Conservation (phyloP, 2,888 invertebrate species). For the Sinotaia quadrata region DNA sequence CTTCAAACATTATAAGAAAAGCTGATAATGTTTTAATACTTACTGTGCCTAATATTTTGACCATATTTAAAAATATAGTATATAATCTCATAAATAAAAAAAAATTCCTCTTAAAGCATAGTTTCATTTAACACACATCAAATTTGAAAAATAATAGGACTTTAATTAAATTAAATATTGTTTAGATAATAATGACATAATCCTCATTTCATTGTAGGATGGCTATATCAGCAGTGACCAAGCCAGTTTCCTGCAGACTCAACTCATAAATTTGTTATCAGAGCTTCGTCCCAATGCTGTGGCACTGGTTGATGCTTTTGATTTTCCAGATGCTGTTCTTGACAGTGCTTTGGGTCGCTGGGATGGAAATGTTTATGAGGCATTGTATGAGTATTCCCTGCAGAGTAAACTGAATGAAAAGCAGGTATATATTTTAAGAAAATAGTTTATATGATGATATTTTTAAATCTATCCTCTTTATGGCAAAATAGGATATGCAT, state of each 20-base stretch:
- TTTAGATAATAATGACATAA: too few relatives aligned
- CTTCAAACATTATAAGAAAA: too few relatives aligned
- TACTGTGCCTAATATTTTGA: too few relatives aligned
- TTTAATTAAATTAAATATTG: too few relatives aligned
- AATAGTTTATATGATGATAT: neutral
- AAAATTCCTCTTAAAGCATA: too few relatives aligned
- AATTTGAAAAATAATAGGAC: too few relatives aligned
- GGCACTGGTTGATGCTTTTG: constrained; percentile 92
- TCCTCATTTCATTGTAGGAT: constrained; percentile 79
- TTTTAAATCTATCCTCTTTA: neutral
- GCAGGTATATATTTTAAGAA: constrained; percentile 57
- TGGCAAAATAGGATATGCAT: too few relatives aligned
- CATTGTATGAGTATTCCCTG: constrained; percentile 72
- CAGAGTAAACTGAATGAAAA: constrained; percentile 71
- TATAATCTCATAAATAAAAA: too few relatives aligned
- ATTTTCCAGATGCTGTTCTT: constrained; percentile 74
- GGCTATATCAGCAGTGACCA: constrained; percentile 75
- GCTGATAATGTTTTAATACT: too few relatives aligned
- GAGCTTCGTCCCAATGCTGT: constrained; percentile 89
- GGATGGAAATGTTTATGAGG: constrained; percentile 74
- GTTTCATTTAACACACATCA: too few relatives aligned
- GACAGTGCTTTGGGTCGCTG: constrained; percentile 71
- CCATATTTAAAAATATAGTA: too few relatives aligned
- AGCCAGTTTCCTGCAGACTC: constrained; percentile 77
- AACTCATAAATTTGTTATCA: constrained; percentile 81